A percentile compares a stretch with the other conserved stretches of the same genome.
These are phyloP conservation scores for Stratiolaelaps scimitus DNA, from an alignment of 1,140 invertebrate genomes.

Conservation along the genomic window DNA sequence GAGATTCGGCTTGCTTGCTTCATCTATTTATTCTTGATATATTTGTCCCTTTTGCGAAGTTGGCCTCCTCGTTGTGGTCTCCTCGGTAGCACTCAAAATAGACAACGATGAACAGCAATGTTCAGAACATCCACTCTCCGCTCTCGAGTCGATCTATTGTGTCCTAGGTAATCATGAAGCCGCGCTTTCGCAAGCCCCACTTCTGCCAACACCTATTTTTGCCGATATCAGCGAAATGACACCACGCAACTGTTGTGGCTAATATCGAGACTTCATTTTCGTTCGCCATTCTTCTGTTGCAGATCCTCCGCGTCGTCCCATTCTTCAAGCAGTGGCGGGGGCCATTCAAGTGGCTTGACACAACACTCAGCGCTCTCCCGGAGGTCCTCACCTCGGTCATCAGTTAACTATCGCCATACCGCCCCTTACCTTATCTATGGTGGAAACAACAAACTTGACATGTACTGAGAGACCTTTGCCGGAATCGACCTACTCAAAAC, in stretches of 20 bases:
- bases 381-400: conserved; percentile 15
- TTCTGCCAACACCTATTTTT: too few species aligned
- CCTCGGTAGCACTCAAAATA: too few species aligned
- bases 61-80: too few species aligned
- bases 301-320: conserved; percentile 15
- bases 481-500: too few species aligned
- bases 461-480: neutral
- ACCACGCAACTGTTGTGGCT: neutral
- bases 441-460: conserved; percentile 18
- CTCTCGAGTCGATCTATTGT: too few species aligned
- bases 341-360: neutral
- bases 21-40: too few species aligned
- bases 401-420: conserved; percentile 23
- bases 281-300: neutral
- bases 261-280: neutral
- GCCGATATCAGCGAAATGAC: neutral
- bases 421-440: conserved; percentile 23
- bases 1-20: too few species aligned
- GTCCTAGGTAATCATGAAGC: too few species aligned
- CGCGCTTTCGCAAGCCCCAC: too few species aligned
- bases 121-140: too few species aligned
- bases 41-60: too few species aligned
- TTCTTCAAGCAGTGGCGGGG: conserved; percentile 3
- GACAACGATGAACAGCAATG: too few species aligned
- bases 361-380: conserved; percentile 6